A percentile compares a stretch with the other conserved stretches of the same genome.
phyloP scores from a whole-genome alignment of 2,797 vertebrate genomes.

The Squalus acanthias region DNA sequence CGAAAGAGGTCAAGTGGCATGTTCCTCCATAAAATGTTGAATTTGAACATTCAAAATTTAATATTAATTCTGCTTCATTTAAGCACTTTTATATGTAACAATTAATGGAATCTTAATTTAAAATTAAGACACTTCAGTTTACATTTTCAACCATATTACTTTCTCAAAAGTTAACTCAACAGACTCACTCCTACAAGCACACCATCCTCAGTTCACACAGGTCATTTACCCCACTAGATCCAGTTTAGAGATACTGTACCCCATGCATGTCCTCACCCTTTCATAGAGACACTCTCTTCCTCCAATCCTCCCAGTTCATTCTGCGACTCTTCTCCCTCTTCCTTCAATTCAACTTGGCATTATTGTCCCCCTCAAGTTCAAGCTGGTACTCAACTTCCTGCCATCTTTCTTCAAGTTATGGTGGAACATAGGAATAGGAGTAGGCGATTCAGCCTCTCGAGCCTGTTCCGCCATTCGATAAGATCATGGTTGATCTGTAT shows the following conservation, averaged over 20 bases:
- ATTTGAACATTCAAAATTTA: background rate
- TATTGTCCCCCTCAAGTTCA: background rate
- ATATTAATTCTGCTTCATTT: background rate
- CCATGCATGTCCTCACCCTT: background rate
- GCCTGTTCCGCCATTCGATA: too few species aligned
- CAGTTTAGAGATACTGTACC: background rate
- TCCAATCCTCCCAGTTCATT: background rate
- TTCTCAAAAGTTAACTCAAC: background rate
- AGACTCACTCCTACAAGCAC: background rate
- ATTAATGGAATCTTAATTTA: background rate
- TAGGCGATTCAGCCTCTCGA: too few species aligned
- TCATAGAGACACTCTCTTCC: background rate
- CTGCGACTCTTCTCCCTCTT: background rate
- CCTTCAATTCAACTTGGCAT: background rate
- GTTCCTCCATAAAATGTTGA: background rate
- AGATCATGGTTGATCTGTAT: too few species aligned
- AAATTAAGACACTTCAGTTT: background rate
- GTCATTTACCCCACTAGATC: background rate
- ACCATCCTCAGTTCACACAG: background rate
- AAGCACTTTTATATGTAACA: background rate
- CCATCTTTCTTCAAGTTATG: background rate
- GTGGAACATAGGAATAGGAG: too few species aligned
- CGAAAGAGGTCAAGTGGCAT: background rate
- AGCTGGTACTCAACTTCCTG: background rate
- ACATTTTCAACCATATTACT: background rate